Percentiles rank a stretch among this genome's conserved stretches.
Conservation (phyloP, 2,888 invertebrate genomes). For the Callyntrura sp. region DNA sequence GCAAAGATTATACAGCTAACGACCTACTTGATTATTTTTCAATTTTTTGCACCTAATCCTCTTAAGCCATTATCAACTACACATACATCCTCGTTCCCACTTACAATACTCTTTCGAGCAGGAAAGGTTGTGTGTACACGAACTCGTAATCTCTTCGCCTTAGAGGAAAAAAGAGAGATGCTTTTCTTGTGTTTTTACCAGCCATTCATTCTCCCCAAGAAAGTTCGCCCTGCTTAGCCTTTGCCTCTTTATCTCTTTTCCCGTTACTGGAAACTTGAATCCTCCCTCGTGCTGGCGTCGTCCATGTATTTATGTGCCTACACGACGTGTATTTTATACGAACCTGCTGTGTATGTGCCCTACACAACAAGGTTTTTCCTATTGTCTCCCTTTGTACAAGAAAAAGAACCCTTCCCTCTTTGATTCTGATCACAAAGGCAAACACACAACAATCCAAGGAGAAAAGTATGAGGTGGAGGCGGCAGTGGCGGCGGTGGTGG, state of each 20-base stretch:
- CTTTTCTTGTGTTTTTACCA: slow-evolving; percentile 69
- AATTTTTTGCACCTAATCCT: slow-evolving; percentile 79
- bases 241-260: slow-evolving; percentile 52
- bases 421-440: slow-evolving; percentile 65
- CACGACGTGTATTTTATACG: neutral
- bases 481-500: neutral
- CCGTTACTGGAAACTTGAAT: neutral
- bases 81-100: slow-evolving; percentile 18
- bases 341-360: slow-evolving; percentile 15
- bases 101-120: neutral
- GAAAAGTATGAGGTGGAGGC: slow-evolving; percentile 45
- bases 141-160: slow-evolving; percentile 65
- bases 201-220: slow-evolving; percentile 47
- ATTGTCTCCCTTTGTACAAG: slow-evolving; percentile 24
- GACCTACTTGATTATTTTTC: slow-evolving; percentile 81
- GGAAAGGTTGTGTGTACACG: slow-evolving; percentile 32
- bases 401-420: slow-evolving; percentile 46
- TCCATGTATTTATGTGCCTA: neutral
- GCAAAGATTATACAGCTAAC: slow-evolving; percentile 74
- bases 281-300: too few species aligned
- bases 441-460: slow-evolving; percentile 58
- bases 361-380: slow-evolving; percentile 26
- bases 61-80: slow-evolving; percentile 75
- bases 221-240: slow-evolving; percentile 57
- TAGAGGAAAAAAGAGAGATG: slow-evolving; percentile 46